These are phyloP conservation scores for Hydriomena furcata DNA, from an alignment of 2,888 invertebrate species.

Conservation along the genomic window DNA sequence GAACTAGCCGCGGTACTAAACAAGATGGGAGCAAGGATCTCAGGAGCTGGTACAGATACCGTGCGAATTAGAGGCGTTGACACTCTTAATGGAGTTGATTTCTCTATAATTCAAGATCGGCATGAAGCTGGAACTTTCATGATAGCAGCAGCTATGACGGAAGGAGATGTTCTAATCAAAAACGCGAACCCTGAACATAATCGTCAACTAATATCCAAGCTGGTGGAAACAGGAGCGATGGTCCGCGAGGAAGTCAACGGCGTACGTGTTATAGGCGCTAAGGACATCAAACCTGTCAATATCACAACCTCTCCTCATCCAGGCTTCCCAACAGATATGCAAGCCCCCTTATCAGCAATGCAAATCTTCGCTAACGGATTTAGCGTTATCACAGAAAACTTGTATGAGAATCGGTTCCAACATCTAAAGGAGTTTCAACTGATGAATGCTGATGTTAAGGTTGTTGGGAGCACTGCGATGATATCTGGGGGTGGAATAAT, in stretches of 20 bases:
- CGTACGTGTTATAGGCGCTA: conserved; percentile 19
- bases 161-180: conserved; percentile 24
- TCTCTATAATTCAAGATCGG: conserved; percentile 23
- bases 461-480: conserved; percentile 5
- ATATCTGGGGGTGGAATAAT: conserved; percentile 10
- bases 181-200: conserved; percentile 16
- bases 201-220: conserved; percentile 10
- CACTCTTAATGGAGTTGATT: conserved; percentile 12
- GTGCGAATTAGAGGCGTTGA: conserved; percentile 23
- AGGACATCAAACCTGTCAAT: conserved; percentile 17
- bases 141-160: conserved; percentile 32
- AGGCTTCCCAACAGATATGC: conserved; percentile 28
- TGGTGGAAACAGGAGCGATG: conserved; percentile 17
- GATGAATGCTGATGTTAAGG: conserved; percentile 16
- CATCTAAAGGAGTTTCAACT: conserved; percentile 21
- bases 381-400: conserved; percentile 18
- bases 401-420: conserved; percentile 27
- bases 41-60: conserved; percentile 18
- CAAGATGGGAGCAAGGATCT: conserved; percentile 30
- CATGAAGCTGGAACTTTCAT: conserved; percentile 34
- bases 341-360: conserved; percentile 22
- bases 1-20: conserved; percentile 26
- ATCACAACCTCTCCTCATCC: conserved; percentile 20
- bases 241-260: conserved; percentile 19
- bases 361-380: conserved; percentile 14